Evolutionary conservation across 2,797 vertebrate species (phyloP).

Genomic region (Intellagama lesueurii): DNA sequence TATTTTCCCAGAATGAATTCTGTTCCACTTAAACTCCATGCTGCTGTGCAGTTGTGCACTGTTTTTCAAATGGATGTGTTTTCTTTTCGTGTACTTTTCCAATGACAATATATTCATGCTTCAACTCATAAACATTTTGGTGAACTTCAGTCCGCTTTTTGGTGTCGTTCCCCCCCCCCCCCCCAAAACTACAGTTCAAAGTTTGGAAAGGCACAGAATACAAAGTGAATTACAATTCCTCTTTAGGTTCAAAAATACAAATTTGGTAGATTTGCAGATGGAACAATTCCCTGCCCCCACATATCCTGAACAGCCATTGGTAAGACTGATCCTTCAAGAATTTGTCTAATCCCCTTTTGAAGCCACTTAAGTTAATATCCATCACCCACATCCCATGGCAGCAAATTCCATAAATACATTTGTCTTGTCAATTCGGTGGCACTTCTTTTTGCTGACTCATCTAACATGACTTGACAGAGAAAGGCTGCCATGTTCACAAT

Average conservation of each 20-base stretch:
- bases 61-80: no score
- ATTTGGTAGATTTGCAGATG: background rate
- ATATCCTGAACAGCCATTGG: background rate
- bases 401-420: background rate
- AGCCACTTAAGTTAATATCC: background rate
- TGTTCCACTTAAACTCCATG: no score
- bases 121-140: no score
- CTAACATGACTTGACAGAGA: slow-evolving; percentile 59
- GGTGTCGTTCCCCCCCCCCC: no score
- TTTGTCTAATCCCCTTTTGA: background rate
- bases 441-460: slow-evolving; percentile 50
- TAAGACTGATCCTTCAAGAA: background rate
- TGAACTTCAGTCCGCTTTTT: no score
- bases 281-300: background rate
- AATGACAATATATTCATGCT: no score
- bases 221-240: background rate
- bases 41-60: no score
- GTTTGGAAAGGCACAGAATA: background rate
- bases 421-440: slow-evolving; percentile 38
- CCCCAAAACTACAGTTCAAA: no score
- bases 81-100: no score
- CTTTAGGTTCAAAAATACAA: background rate
- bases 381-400: background rate
- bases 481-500: slow-evolving; percentile 60
- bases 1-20: no score